Evolutionary conservation across 2,797 vertebrate species (phyloP).

Genomic region (Tapirus indicus): DNA sequence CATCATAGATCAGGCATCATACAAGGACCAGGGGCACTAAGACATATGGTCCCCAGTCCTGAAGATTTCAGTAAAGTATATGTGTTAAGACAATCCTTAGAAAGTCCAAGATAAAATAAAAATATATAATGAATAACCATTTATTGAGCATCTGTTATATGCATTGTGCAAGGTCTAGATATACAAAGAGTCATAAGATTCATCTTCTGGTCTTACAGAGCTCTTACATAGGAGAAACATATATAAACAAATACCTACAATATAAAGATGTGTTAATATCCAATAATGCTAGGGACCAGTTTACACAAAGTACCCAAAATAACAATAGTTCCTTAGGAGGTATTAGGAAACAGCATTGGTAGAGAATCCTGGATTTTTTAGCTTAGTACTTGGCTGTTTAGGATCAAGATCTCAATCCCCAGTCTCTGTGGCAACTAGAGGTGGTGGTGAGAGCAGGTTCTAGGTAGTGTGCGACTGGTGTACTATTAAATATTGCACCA

Average conservation of each 20-base stretch:
- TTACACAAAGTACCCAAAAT: slow-evolving; percentile 3
- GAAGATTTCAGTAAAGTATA: not conserved
- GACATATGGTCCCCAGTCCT: not conserved
- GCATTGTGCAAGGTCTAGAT: not conserved
- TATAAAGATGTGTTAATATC: not conserved
- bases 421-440: not conserved
- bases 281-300: not conserved
- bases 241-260: not conserved
- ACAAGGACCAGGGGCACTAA: not conserved
- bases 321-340: not conserved
- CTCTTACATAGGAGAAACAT: not conserved
- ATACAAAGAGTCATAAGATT: not conserved
- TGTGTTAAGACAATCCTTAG: not conserved
- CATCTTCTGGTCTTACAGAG: not conserved
- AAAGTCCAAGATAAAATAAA: not conserved
- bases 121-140: not conserved
- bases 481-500: not conserved
- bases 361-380: not conserved
- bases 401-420: not conserved
- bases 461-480: not conserved
- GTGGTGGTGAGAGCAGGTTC: not conserved
- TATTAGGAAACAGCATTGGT: not conserved
- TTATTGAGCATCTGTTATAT: not conserved
- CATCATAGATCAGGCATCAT: not conserved
- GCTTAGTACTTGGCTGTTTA: not conserved